phyloP scores from a whole-genome alignment of 1,140 invertebrate species.

The Pentalonia nigronervosa region DNA sequence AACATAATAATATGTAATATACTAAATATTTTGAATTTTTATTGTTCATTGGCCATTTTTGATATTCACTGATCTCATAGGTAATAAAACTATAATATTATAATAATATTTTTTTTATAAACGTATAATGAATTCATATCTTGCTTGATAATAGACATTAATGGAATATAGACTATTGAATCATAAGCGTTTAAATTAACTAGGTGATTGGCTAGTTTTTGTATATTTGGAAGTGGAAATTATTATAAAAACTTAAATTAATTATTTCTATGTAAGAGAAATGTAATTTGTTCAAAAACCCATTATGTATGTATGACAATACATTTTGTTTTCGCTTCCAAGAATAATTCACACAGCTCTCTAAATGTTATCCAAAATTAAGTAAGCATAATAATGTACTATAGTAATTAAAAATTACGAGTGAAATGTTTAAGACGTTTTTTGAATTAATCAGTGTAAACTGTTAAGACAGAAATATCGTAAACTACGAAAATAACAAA shows the following conservation, averaged over 20 bases:
- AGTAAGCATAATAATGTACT: neutral
- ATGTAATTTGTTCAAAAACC: neutral
- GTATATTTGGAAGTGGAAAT: neutral
- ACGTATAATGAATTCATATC: neutral
- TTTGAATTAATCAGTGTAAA: neutral
- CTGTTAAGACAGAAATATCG: neutral
- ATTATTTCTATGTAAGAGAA: neutral
- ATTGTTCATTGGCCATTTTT: no score
- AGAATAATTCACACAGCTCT: conserved; percentile 27
- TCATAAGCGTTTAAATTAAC: neutral
- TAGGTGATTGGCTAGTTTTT: neutral
- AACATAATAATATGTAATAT: no score
- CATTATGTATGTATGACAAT: neutral
- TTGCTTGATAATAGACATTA: neutral
- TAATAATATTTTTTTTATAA: neutral
- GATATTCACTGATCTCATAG: neutral
- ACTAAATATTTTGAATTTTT: no score
- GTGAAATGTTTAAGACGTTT: neutral
- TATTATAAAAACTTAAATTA: neutral
- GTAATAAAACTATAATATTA: neutral
- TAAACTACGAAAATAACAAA: neutral
- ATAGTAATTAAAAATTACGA: neutral
- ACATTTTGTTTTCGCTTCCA: neutral
- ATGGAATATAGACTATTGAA: neutral
- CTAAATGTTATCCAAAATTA: conserved; percentile 1